Evolutionary conservation across 2,113 vertebrate genomes (phyloP), one percentile per base, ranked within the genome.

Genomic region (Corynorhinus townsendii): DNA sequence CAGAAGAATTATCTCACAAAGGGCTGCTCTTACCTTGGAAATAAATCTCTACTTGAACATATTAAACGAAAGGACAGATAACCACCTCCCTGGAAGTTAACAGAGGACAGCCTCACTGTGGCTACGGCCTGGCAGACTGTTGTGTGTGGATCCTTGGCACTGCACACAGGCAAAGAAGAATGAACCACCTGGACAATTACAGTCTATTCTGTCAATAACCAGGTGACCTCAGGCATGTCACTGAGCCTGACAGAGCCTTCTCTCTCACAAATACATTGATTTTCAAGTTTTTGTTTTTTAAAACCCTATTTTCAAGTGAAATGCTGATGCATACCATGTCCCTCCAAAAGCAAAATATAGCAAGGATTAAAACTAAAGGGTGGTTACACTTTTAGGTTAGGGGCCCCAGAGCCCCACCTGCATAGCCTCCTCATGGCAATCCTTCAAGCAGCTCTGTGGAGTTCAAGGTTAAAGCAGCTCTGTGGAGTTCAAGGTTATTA

Each of bases 241-340:
- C 2, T 40, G 30, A 91, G 33, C 9, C 59, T 69, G 26, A 22
- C 11, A 95, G 17, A 88, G 40, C 12, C 10, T 87, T 82, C 66
- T 66, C 40, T 35, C 47, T 94, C 69, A 59, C 40, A 69, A 14
- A 24, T 11, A 69, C 76, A 66, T 7, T 66, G 17, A 64, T 56
- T 88, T 77, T 75, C 28, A 86, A 87, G 33, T 38, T 47, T 77
- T 43, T 12, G 3, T 71, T 93, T 68, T 72, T 47, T 52, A 77
- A 92, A 88, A 52, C 1, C 11, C 66, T 77, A 15, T 40, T 72
- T 85, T 71, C 84, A 89, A 56, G 93, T 79, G 40, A 91, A 91
- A 93, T 75, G 59, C 62, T 85, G 73, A 75, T 3, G 9, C 38
- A 85, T 10, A 79, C 7, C n/a, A 17, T 3, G 30, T 91, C 43